Evolutionary conservation across 2,888 invertebrate species (phyloP), one percentile per base, ranked within the genome.

Genomic region (Romanomermis culicivorax): DNA sequence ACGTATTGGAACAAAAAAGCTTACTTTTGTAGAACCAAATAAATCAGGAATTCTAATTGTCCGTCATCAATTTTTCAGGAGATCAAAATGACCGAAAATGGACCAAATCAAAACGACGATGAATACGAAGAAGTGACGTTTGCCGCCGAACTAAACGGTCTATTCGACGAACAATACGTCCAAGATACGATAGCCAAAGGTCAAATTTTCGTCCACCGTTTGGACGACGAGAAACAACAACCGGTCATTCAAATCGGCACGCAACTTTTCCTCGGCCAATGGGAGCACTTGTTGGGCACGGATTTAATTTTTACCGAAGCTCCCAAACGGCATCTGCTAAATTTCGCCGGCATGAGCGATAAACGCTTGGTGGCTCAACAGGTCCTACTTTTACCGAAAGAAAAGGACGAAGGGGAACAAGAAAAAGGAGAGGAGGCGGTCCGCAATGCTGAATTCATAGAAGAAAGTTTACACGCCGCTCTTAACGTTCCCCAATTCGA

Each of bases 71-170:
- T n/a, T n/a, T n/a, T n/a, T n/a, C 7, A 36, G 11, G 36, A 36
- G 11, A 17, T 36, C 17, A 17, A 36, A 36, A 7, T 7, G 17
- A 36, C 7, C 36, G 36, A 11, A 36, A 7, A 17, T 36, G 36
- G 7, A 36, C 7, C 7, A 36, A 36, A 36, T 62, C 17, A 45
- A 7, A 23, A 45, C 23, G 47, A 23, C 23, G 47, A 45, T 7
- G 47, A 45, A 23, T 45, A 45, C 47, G 47, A 45, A 45, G 47
- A 45, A 45, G 23, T 7, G 14, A 23, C 23, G 7, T 45, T 45
- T 45, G n/a, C 23, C n/a, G 47, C 23, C n/a, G 47, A 45, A 45
- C 23, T 45, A 23, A 11, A 45, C 14, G 47, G 47, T 20, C 23
- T 45, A 45, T 45, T 45, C 23, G 47, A 45, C 47, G 47, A 20